These are phyloP conservation scores for Leptinotarsa undecemlineata DNA, from an alignment of 1,140 invertebrate genomes.

Conservation along the genomic window DNA sequence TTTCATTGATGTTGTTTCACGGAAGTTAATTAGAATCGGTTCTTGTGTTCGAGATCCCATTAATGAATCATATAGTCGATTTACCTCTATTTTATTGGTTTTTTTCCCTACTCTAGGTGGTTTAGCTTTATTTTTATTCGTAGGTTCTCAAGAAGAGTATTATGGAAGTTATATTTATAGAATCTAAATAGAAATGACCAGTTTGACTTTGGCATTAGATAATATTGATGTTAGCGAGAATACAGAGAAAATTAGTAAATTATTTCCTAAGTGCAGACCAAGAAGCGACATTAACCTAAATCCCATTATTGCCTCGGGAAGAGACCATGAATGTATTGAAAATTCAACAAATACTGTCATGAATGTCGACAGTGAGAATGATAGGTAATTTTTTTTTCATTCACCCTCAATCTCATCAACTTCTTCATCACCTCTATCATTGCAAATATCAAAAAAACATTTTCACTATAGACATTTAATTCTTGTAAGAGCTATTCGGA, in stretches of 20 bases:
- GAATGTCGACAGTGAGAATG: slow-evolving; percentile 56
- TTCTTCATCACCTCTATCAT: not conserved
- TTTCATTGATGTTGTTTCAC: slow-evolving; percentile 7
- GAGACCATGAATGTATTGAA: slow-evolving; percentile 55
- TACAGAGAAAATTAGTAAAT: slow-evolving; percentile 76
- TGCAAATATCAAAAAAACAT: not conserved
- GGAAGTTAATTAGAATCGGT: not conserved
- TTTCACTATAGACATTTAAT: not conserved
- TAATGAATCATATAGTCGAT: slow-evolving; percentile 9
- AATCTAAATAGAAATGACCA: slow-evolving; percentile 55
- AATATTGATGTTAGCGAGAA: slow-evolving; percentile 57
- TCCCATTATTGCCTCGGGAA: slow-evolving; percentile 55
- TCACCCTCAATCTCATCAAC: not conserved
- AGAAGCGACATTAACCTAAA: slow-evolving; percentile 65
- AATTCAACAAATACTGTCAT: slow-evolving; percentile 50
- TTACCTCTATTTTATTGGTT: not conserved
- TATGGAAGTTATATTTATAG: slow-evolving; percentile 43
- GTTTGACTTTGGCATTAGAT: slow-evolving; percentile 58
- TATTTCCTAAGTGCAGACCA: slow-evolving; percentile 82
- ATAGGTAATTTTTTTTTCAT: slow-evolving; percentile 49
- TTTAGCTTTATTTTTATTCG: slow-evolving; percentile 24
- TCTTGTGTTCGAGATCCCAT: not conserved
- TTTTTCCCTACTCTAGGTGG: not conserved
- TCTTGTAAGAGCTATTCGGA: no score
- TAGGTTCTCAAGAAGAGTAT: slow-evolving; percentile 34